Conservation (phyloP, 2,888 invertebrate species). For the Nycteola revayana region DNA sequence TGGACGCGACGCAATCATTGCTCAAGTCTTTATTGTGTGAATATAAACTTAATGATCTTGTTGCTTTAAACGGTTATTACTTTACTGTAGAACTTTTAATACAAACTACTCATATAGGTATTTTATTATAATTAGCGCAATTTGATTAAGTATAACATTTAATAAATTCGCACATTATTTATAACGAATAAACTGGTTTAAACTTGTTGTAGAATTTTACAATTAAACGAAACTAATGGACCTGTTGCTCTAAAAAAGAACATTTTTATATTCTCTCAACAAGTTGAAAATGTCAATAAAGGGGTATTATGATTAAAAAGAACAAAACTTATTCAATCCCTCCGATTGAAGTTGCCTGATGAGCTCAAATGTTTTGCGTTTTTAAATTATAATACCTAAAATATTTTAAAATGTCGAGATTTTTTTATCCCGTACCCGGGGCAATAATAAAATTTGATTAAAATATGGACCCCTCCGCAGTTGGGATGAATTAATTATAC, state of each 20-base stretch:
- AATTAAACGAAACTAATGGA: conserved; percentile 31
- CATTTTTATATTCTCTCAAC: conserved; percentile 28
- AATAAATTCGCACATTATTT: no score
- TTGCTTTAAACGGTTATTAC: conserved; percentile 33
- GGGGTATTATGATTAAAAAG: conserved; percentile 30
- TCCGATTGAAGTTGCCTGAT: conserved; percentile 47
- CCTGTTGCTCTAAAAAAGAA: conserved; percentile 34
- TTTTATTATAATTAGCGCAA: conserved; percentile 19
- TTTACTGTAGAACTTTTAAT: conserved; percentile 21
- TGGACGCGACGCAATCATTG: conserved; percentile 54
- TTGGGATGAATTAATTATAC: conserved; percentile 64
- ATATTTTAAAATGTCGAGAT: conserved; percentile 44
- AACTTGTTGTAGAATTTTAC: conserved; percentile 26
- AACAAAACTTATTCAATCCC: conserved; percentile 38
- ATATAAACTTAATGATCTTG: conserved; percentile 41
- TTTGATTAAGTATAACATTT: conserved; percentile 9
- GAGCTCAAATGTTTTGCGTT: conserved; percentile 50
- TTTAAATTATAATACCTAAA: conserved; percentile 51
- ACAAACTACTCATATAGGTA: conserved; percentile 17
- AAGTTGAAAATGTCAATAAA: conserved; percentile 38
- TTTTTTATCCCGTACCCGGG: conserved; percentile 54
- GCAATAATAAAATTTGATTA: conserved; percentile 70
- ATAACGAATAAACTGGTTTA: conserved; percentile 13
- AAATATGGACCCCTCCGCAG: conserved; percentile 63
- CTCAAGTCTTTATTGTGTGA: conserved; percentile 50